Conservation (phyloP, 2,888 invertebrate species). For the Ametastegia equiseti region DNA sequence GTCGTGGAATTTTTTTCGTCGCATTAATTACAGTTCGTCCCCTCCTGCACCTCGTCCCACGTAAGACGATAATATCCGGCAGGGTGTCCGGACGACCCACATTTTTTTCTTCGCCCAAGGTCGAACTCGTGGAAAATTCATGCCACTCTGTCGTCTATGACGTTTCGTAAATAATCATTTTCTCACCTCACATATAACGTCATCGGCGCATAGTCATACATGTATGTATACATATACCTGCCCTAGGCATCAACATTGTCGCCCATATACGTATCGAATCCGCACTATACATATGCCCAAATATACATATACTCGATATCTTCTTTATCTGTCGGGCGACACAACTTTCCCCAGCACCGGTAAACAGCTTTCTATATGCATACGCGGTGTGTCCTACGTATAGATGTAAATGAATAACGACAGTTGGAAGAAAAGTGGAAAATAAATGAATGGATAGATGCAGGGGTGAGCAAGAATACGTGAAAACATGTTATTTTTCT, state of each 20-base stretch:
- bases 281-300: neutral
- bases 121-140: neutral
- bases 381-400: neutral
- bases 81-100: conserved; percentile 12
- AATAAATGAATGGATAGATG: too few relatives aligned
- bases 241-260: neutral
- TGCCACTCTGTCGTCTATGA: neutral
- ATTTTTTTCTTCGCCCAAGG: conserved; percentile 10
- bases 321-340: neutral
- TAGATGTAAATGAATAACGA: too few relatives aligned
- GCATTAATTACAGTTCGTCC: neutral
- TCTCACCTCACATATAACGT: too few relatives aligned
- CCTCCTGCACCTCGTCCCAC: neutral
- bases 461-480: too few relatives aligned
- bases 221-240: too few relatives aligned
- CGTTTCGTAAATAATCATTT: too few relatives aligned
- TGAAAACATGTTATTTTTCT: too few relatives aligned
- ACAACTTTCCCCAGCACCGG: conserved; percentile 26
- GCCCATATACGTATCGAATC: neutral
- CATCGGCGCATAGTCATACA: too few relatives aligned
- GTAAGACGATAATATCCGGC: neutral
- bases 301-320: neutral
- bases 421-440: too few relatives aligned
- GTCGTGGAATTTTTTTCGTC: neutral
- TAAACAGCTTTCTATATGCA: neutral